These are phyloP conservation scores for Caenorhabditis doughertyi DNA, from an alignment of 2,888 invertebrate species.

Conservation along the genomic window DNA sequence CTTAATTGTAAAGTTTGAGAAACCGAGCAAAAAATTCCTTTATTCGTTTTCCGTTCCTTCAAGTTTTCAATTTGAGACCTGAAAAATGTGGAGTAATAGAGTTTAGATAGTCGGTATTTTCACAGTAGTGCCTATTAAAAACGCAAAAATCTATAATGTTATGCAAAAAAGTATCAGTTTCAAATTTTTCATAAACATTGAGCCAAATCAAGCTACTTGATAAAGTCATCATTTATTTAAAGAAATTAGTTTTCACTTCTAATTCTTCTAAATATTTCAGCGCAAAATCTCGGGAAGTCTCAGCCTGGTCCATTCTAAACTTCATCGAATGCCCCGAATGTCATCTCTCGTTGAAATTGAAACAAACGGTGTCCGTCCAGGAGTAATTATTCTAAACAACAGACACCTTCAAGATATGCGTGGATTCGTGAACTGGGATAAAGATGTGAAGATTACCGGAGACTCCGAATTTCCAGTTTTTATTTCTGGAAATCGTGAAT, in stretches of 20 bases:
- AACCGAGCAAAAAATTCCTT: too few relatives aligned
- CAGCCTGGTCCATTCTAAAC: not conserved
- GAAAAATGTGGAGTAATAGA: too few relatives aligned
- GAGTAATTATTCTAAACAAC: constrained; percentile 44
- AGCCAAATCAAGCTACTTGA: too few relatives aligned
- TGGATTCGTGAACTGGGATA: constrained; percentile 31
- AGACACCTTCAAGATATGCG: constrained; percentile 23
- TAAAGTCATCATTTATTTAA: too few relatives aligned
- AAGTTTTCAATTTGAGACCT: too few relatives aligned
- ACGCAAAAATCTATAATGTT: too few relatives aligned
- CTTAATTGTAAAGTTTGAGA: too few relatives aligned
- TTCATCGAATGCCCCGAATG: constrained; percentile 14
- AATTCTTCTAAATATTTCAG: constrained; percentile 3
- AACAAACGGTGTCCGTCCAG: not conserved
- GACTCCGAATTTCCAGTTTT: constrained; percentile 15
- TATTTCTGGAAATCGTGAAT: constrained; percentile 36
- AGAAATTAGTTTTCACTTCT: not conserved
- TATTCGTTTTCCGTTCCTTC: too few relatives aligned
- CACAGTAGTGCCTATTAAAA: too few relatives aligned
- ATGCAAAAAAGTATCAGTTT: too few relatives aligned
- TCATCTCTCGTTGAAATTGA: constrained; percentile 19
- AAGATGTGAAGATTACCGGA: not conserved
- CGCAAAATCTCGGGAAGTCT: constrained; percentile 18
- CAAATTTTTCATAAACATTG: too few relatives aligned
- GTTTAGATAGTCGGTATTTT: too few relatives aligned